Base-by-base conservation (phyloP, 2,888 invertebrate species). In the Celastrina argiolus region DNA sequence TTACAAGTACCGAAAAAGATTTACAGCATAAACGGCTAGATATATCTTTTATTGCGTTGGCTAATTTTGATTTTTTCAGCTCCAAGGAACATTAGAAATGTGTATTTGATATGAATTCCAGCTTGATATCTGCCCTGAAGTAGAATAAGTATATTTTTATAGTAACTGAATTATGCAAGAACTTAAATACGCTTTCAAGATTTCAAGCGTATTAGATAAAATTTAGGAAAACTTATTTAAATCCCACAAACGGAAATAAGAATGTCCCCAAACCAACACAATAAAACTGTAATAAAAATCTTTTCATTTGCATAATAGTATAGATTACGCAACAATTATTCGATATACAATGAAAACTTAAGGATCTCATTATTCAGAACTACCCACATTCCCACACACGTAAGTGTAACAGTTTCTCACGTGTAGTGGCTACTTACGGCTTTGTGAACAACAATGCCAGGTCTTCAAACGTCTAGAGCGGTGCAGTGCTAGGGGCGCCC, bases 321-420 rank as follows among this genome's bases (percentile, higher is more conserved):
- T 69, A 63, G 56, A 69, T 69, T 69, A 69, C 69, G 66, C 42
- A 63, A 61, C 65, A 71, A 72, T 71, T 67, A 67, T 69, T 67
- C 51, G 18, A 67, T 34, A 34, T 63, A 69, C 66, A 69, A 68
- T 66, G 66, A 63, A 65, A 67, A 65, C 39, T 63, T 39, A 66
- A 69, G 66, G 61, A 66, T 66, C 65, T 63, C 65, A 66, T 63
- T 65, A 70, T 68, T 65, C 71, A 67, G 56, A 41, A 66, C 61
- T 68, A 74, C 84, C 84, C 85, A 86, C 81, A 87, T 88, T 88
- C 88, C 82, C 88, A 87, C 83, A 85, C 79, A 72, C 74, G 74
- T 71, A 81, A 78, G 77, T 68, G 83, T 80, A 80, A 85, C 83
- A 81, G 78, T 89, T 89, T 90, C 90, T 88, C 88, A 88, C 84